Conservation (phyloP, 37 sponge, comb jelly and placozoan genomes). For the Eunapius fragilis region DNA sequence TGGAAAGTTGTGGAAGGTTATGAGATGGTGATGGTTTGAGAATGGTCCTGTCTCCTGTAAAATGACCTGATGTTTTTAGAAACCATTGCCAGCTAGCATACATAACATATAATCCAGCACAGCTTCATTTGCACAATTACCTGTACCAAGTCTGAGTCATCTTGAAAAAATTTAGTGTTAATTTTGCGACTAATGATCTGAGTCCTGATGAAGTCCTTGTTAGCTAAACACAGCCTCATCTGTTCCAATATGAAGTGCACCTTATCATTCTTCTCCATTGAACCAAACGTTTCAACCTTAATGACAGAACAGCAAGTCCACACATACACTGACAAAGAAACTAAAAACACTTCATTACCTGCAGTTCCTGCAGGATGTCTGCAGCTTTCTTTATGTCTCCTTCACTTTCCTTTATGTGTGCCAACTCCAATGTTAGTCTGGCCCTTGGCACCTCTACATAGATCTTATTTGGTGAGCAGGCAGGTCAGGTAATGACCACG, state of each 20-base stretch:
- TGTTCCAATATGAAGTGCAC: slow-evolving; percentile 95
- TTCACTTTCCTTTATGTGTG: slow-evolving; percentile 83
- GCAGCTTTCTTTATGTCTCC: slow-evolving; percentile 89
- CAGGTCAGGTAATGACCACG: background rate
- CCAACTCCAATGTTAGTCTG: slow-evolving; percentile 89
- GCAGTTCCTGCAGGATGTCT: slow-evolving; percentile 87
- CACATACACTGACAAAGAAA: background rate
- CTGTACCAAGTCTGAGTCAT: slow-evolving; percentile 46
- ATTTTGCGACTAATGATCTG: slow-evolving; percentile 98
- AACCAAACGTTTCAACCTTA: slow-evolving; percentile 99
- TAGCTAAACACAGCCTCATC: slow-evolving; percentile 94
- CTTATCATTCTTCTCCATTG: slow-evolving; percentile 96
- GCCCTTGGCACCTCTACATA: slow-evolving; percentile 98
- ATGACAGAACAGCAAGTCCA: background rate
- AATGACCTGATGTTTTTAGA: no score
- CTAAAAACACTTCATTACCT: slow-evolving; percentile 46
- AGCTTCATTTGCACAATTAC: no score
- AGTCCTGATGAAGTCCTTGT: slow-evolving; percentile 91
- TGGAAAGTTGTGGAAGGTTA: no score
- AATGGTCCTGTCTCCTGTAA: no score
- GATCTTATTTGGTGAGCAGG: no score
- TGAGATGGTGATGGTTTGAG: no score
- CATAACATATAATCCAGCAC: no score
- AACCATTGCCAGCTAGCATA: no score
- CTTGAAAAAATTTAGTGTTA: slow-evolving; percentile 85